Percentiles rank a stretch among this genome's conserved stretches.
Evolutionary conservation across 2,888 invertebrate genomes (phyloP).

Genomic region (Mimumesa dahlbomi): DNA sequence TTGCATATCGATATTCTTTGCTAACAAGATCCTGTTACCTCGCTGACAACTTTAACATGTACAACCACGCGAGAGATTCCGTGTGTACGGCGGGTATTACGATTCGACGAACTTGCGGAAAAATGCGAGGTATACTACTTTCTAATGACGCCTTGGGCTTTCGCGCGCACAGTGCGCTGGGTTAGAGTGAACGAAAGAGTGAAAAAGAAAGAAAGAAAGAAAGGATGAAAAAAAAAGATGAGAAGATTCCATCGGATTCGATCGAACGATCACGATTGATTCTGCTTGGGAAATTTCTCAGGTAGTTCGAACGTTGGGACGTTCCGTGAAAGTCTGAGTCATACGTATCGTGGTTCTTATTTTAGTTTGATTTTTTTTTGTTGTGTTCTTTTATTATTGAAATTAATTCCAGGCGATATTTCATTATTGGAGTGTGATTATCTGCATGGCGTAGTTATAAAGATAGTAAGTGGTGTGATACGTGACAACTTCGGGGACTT

Average conservation of each 20-base stretch:
- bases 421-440: too few relatives aligned
- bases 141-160: constrained; percentile 10
- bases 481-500: too few relatives aligned
- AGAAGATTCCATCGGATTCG: neutral
- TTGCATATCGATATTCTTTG: constrained; percentile 34
- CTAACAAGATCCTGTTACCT: constrained; percentile 57
- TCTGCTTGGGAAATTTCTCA: too few relatives aligned
- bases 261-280: neutral
- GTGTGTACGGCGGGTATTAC: constrained; percentile 24
- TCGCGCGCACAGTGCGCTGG: neutral
- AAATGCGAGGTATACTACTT: constrained; percentile 12
- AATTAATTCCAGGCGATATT: neutral
- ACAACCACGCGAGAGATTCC: constrained; percentile 17
- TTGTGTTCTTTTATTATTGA: too few relatives aligned
- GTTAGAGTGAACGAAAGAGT: too few relatives aligned
- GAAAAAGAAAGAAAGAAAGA: too few relatives aligned
- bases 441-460: too few relatives aligned
- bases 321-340: too few relatives aligned
- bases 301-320: too few relatives aligned
- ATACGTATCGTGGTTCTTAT: neutral
- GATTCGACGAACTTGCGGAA: constrained; percentile 25
- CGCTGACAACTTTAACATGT: constrained; percentile 39
- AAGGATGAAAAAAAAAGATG: too few relatives aligned
- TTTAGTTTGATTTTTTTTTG: too few relatives aligned
- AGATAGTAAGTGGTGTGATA: too few relatives aligned